These are phyloP conservation scores for Nannoperca obscura DNA, from an alignment of 2,797 vertebrate species.

Conservation along the genomic window DNA sequence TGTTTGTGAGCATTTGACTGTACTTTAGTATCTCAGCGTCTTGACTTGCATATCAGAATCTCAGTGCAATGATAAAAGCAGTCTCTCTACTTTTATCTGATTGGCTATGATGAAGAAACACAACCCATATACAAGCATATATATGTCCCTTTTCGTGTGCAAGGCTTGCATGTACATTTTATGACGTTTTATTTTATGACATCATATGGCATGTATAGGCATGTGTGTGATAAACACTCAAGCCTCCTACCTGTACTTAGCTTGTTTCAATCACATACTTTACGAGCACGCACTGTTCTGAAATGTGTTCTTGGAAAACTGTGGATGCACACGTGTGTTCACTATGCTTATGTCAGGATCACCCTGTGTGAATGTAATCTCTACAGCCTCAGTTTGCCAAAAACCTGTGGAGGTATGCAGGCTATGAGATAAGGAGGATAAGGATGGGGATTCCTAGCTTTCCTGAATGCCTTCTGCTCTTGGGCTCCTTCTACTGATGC, in stretches of 20 bases:
- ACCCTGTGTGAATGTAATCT: conserved; percentile 20
- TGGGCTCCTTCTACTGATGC: conserved; percentile 43
- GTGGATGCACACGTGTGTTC: conserved; percentile 20
- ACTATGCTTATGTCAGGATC: background rate
- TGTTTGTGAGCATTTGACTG: conserved; percentile 35
- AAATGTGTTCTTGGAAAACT: conserved; percentile 24
- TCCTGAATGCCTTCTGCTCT: conserved; percentile 38
- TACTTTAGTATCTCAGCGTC: background rate
- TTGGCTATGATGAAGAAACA: conserved; percentile 55
- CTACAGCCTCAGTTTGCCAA: conserved; percentile 4
- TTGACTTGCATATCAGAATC: conserved; percentile 19
- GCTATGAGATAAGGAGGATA: conserved; percentile 31
- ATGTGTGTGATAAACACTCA: conserved; percentile 29
- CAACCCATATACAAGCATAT: background rate
- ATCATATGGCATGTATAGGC: conserved; percentile 29
- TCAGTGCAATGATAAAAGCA: conserved; percentile 27
- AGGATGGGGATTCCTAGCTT: conserved; percentile 38
- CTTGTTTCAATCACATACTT: conserved; percentile 40
- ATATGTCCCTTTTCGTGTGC: conserved; percentile 2
- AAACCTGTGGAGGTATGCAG: conserved; percentile 20
- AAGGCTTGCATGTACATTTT: conserved; percentile 19
- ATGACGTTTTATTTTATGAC: conserved; percentile 17
- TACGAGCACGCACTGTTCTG: conserved; percentile 5
- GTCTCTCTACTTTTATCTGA: conserved; percentile 58
- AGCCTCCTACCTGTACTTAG: conserved; percentile 48